Conservation (phyloP, 2,888 invertebrate genomes). For the Cinara cedri region DNA sequence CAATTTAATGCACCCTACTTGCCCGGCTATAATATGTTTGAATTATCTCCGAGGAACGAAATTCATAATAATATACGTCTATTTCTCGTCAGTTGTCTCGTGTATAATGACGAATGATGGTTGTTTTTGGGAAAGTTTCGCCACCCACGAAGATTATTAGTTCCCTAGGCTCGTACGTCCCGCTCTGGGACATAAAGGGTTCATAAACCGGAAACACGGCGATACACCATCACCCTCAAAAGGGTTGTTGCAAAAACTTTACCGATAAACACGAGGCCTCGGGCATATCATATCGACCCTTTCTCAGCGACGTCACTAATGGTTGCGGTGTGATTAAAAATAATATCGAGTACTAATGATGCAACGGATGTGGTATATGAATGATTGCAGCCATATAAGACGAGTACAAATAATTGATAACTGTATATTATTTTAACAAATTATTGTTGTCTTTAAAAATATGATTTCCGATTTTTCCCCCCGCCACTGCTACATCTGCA, state of each 20-base stretch:
- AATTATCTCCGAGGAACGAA: slow-evolving; percentile 14
- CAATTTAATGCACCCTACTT: too few species aligned
- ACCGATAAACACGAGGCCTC: slow-evolving; percentile 40
- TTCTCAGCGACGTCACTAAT: slow-evolving; percentile 13
- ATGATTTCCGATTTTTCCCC: too few species aligned
- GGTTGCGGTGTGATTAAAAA: slow-evolving; percentile 46
- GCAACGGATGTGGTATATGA: not conserved
- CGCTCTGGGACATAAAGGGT: slow-evolving; percentile 28
- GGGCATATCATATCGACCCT: slow-evolving; percentile 4
- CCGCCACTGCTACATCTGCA: too few species aligned
- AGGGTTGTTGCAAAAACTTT: slow-evolving; percentile 49
- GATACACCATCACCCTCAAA: slow-evolving; percentile 24
- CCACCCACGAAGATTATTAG: slow-evolving; percentile 38
- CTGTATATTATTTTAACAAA: too few species aligned
- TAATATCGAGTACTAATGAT: slow-evolving; percentile 8
- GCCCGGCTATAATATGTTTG: not conserved
- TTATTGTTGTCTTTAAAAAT: too few species aligned
- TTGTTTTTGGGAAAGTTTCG: slow-evolving; percentile 31
- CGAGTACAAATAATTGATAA: too few species aligned
- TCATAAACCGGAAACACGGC: slow-evolving; percentile 25
- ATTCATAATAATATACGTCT: slow-evolving; percentile 10
- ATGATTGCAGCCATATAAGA: too few species aligned
- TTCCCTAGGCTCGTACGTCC: not conserved
- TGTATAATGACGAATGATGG: slow-evolving; percentile 50
- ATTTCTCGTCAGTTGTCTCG: slow-evolving; percentile 41